Conservation (phyloP, 2,113 vertebrate species). For the Plotosus lineatus region DNA sequence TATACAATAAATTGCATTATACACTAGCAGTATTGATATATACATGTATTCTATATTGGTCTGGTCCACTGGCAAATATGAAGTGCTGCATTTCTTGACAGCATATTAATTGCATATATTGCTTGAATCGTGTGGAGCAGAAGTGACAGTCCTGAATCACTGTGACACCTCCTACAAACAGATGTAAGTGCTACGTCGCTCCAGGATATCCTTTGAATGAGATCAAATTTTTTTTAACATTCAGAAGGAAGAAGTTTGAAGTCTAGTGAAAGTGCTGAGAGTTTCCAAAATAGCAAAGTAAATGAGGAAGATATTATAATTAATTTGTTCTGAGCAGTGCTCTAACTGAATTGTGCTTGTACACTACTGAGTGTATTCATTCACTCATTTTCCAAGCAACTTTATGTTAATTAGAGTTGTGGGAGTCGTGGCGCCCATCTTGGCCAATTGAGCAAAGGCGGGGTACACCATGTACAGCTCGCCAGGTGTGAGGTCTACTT, state of each 20-base stretch:
- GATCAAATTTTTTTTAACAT: not conserved
- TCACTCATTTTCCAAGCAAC: too few relatives aligned
- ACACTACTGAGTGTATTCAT: not conserved
- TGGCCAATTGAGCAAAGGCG: too few relatives aligned
- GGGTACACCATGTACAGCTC: too few relatives aligned
- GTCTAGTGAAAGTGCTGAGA: not conserved
- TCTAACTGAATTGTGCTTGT: not conserved
- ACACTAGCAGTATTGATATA: not conserved
- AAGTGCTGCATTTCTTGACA: not conserved
- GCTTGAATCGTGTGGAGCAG: not conserved
- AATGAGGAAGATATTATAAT: not conserved
- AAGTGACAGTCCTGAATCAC: not conserved
- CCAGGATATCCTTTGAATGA: not conserved
- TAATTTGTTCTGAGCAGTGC: not conserved
- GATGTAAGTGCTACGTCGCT: not conserved
- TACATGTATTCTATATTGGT: not conserved
- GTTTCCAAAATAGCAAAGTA: not conserved
- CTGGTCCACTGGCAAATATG: not conserved
- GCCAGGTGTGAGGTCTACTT: too few relatives aligned
- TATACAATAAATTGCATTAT: not conserved
- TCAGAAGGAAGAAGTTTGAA: not conserved
- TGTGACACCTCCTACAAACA: not conserved
- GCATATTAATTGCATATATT: not conserved
- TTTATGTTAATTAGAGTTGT: not conserved
- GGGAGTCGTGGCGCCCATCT: too few relatives aligned